Base-by-base conservation (phyloP, 1,140 invertebrate genomes). In the Andrena cerasifolii region DNA sequence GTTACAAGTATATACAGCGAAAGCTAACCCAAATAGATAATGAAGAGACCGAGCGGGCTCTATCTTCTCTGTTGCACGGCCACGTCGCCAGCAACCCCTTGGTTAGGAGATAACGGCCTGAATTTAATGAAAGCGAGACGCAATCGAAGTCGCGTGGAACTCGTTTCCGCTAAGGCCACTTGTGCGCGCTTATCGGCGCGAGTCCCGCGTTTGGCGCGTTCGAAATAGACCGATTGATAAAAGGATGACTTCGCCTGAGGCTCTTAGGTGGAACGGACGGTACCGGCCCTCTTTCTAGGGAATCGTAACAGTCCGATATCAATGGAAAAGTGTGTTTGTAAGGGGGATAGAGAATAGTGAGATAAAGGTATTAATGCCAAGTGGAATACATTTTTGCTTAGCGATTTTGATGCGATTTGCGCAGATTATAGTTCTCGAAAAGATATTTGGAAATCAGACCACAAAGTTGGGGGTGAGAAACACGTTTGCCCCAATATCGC, bases 11-110 rank as follows among this genome's bases (percentile, higher is more conserved):
- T 26, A 14, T 78, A 28, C 28, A 14, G 12, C 24, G 59, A n/a
- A 59, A 40, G 4, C 78, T 90, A 88, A 90, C 89, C 89, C 78
- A 90, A 88, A 90, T 89, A 90, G 89, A 90, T 90, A 90, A 88
- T 86, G 81, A 84, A 82, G 62, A 82, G 87, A 68, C 81, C 65
- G 70, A 86, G 80, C 82, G 82, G 83, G 85, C 53, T 82, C 31
- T 78, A 81, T 80, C 80, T 7, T n/a, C 8, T n/a, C 0, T 40
- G 8, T 49, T 54, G 21, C 59, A 36, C 33, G 24, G 5, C 36
- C 31, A 53, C 56, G 61, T 82, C 47, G 26, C 45, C 43, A 40
- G 59, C 63, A 54, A 66, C 33, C 63, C 58, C 59, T 33, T 54
- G n/a, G 31, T 18, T 7, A 1, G 3, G 10, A 54, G 81, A 83